These are phyloP conservation scores for Strigamia crassipes DNA, from an alignment of 2,888 invertebrate genomes.

Conservation along the genomic window DNA sequence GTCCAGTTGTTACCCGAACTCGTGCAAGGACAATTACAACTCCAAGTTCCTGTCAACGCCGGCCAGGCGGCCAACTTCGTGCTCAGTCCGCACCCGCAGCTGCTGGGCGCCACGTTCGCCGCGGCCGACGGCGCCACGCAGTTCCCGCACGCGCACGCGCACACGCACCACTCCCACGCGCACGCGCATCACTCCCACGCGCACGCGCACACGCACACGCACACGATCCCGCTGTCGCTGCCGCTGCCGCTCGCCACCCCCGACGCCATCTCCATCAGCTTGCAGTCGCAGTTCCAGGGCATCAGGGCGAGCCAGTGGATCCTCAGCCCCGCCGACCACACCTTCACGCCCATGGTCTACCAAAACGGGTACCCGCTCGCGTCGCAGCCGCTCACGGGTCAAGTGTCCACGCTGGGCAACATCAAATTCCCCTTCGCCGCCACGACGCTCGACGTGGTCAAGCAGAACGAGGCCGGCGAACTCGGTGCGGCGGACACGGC, in stretches of 20 bases:
- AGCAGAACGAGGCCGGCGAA: conserved; percentile 23
- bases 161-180: no score
- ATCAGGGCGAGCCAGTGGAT: conserved; percentile 44
- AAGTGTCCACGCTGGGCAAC: conserved; percentile 41
- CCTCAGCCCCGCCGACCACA: conserved; percentile 33
- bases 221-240: no score
- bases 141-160: no score
- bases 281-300: conserved; percentile 46
- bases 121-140: background rate
- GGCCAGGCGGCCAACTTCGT: conserved; percentile 43
- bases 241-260: conserved; percentile 41
- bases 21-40: conserved; percentile 45
- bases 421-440: conserved; percentile 39
- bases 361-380: conserved; percentile 37
- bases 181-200: no score
- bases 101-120: conserved; percentile 44
- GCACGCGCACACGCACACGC: no score
- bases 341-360: conserved; percentile 45
- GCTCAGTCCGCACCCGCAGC: conserved; percentile 45
- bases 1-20: conserved; percentile 37
- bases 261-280: conserved; percentile 46
- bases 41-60: conserved; percentile 43
- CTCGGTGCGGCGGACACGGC: background rate
- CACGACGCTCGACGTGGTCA: conserved; percentile 23
- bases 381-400: conserved; percentile 28